A percentile compares a stretch with the other conserved stretches of the same genome.
Evolutionary conservation across 2,113 vertebrate genomes (phyloP).

Genomic region (Mobula birostris): DNA sequence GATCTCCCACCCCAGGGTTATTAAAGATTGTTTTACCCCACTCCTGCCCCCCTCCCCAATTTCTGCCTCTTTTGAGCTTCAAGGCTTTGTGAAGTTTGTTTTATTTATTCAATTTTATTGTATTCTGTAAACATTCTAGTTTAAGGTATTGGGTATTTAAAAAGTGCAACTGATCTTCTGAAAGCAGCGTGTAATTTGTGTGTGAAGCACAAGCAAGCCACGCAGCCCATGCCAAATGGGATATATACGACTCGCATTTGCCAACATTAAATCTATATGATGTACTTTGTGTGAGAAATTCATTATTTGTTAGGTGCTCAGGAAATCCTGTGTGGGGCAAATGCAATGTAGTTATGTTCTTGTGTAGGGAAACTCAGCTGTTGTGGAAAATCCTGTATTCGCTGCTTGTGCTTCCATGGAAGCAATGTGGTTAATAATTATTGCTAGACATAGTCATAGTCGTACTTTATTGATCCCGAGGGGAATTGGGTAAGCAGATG

Average conservation of each 20-base stretch:
- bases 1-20: background rate
- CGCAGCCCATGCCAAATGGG: too few relatives aligned
- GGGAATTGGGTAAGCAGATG: background rate
- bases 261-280: too few relatives aligned
- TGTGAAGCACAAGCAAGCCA: too few relatives aligned
- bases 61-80: background rate
- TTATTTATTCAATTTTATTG: too few relatives aligned
- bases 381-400: background rate
- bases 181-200: too few relatives aligned
- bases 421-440: background rate
- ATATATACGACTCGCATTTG: too few relatives aligned
- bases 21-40: background rate
- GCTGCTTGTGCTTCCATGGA: background rate
- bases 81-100: background rate
- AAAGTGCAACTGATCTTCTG: background rate
- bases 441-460: too few relatives aligned
- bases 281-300: background rate
- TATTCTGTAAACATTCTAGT: background rate
- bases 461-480: too few relatives aligned
- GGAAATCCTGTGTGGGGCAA: background rate
- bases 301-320: background rate
- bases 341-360: background rate
- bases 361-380: background rate
- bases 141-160: background rate
- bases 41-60: too few relatives aligned